phyloP scores from a whole-genome alignment of 2,113 vertebrate genomes.

The Muscicapa adusta region DNA sequence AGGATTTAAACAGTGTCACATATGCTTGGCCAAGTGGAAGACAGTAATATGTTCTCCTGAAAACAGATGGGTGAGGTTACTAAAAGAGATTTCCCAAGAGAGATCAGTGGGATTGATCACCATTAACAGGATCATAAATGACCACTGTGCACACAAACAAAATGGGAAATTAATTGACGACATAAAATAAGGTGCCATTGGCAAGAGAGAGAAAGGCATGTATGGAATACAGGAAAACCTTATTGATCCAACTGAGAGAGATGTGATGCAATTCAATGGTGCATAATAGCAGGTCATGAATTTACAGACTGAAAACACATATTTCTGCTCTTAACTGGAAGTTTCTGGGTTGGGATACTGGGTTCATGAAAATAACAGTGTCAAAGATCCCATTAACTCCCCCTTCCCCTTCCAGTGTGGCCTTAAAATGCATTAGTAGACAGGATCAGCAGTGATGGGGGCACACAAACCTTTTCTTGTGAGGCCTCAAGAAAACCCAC shows the following conservation, averaged over 20 bases:
- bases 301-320: not conserved
- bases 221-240: not conserved
- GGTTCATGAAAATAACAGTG: not conserved
- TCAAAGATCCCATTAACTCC: not conserved
- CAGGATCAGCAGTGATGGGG: not conserved
- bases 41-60: rapidly evolving
- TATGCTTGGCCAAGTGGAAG: not conserved
- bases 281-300: not conserved
- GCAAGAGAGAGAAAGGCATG: not conserved
- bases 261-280: not conserved
- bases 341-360: not conserved
- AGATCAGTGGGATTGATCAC: not conserved
- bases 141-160: not conserved
- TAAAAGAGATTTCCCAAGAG: not conserved
- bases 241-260: not conserved
- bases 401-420: not conserved
- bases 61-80: not conserved
- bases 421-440: not conserved
- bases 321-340: not conserved
- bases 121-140: not conserved
- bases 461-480: not conserved
- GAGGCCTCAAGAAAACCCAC: not conserved
- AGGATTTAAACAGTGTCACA: not conserved
- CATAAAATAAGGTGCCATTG: not conserved
- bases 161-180: not conserved